Evolutionary conservation across 2,797 vertebrate species (phyloP).

Genomic region (Macropodus opercularis): DNA sequence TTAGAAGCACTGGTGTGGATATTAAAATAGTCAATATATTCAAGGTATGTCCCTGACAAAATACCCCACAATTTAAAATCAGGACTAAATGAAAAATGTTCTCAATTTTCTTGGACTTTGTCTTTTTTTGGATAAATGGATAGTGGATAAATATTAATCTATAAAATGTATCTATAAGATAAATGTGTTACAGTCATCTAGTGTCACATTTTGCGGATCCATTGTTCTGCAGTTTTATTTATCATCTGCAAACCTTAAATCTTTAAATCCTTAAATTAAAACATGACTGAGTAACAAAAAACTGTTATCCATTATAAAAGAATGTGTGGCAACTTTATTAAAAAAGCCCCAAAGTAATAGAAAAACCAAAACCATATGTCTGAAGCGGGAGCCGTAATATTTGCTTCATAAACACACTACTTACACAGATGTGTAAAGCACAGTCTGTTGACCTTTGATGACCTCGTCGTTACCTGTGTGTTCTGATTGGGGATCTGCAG

Average conservation of each 20-base stretch:
- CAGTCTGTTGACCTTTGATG: background rate
- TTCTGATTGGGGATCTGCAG: slow-evolving; percentile 94
- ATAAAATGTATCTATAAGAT: no score
- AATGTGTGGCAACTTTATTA: background rate
- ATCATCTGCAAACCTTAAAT: no score
- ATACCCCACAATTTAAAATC: no score
- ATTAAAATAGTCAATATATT: background rate
- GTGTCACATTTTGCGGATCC: no score
- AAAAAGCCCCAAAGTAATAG: background rate
- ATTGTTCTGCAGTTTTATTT: no score
- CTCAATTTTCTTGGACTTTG: no score
- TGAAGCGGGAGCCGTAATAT: background rate
- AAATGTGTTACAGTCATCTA: no score
- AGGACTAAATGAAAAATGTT: no score
- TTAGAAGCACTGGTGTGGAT: background rate
- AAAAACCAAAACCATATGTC: background rate
- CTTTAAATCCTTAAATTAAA: background rate
- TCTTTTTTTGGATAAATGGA: no score
- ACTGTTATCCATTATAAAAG: background rate
- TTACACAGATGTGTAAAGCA: background rate
- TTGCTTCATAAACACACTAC: background rate
- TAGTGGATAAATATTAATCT: no score
- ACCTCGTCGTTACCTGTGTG: slow-evolving; percentile 81
- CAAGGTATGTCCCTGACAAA: background rate
- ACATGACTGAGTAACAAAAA: background rate